These are phyloP conservation scores for Geopemphigus sp. DNA, from an alignment of 1,140 invertebrate species.

Conservation along the genomic window DNA sequence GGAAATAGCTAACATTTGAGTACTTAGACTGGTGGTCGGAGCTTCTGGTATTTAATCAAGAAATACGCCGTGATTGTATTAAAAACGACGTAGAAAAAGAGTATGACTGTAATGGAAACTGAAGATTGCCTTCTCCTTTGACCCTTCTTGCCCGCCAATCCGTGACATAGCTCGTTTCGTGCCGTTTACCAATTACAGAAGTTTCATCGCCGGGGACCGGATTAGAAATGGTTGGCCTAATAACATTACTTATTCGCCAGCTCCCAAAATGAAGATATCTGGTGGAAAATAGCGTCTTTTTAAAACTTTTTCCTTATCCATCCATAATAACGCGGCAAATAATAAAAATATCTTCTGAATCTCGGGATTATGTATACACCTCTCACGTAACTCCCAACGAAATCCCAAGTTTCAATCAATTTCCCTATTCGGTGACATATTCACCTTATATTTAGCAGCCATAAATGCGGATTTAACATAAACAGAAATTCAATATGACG, in stretches of 20 bases:
- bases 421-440: neutral
- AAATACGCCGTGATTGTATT: constrained; percentile 24
- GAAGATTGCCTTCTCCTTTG: constrained; percentile 37
- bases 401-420: constrained; percentile 14
- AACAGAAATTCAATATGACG: constrained; percentile 9
- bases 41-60: constrained; percentile 27
- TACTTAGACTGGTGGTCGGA: neutral
- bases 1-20: constrained; percentile 22
- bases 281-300: constrained; percentile 29
- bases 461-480: neutral
- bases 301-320: constrained; percentile 30
- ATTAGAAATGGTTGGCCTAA: constrained; percentile 41
- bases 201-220: constrained; percentile 37
- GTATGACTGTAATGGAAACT: constrained; percentile 30
- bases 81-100: constrained; percentile 26
- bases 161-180: constrained; percentile 24
- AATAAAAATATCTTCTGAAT: neutral
- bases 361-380: neutral
- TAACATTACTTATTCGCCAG: constrained; percentile 47
- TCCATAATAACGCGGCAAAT: neutral
- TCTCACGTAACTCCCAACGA: neutral
- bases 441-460: neutral
- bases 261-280: constrained; percentile 22
- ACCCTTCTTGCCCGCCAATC: constrained; percentile 7
- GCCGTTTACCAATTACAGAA: constrained; percentile 46